These are phyloP conservation scores for Anguilla rostrata DNA, from an alignment of 2,113 vertebrate genomes.

Conservation along the genomic window DNA sequence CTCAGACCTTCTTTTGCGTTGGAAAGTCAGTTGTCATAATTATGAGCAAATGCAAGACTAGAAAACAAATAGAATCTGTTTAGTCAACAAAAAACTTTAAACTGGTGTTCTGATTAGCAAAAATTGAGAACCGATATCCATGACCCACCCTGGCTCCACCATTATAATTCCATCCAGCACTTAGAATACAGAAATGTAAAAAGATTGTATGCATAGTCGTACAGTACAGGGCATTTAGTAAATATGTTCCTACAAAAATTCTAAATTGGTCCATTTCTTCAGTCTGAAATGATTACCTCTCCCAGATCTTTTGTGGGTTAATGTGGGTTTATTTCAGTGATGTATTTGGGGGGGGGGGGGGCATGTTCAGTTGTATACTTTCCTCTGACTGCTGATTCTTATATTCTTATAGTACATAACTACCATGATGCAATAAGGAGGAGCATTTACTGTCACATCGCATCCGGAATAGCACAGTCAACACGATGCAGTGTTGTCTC, in stretches of 20 bases:
- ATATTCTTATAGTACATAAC: neutral
- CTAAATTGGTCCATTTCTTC: neutral
- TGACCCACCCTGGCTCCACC: neutral
- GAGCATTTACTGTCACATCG: neutral
- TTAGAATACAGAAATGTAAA: no score
- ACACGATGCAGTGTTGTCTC: neutral
- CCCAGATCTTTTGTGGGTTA: neutral
- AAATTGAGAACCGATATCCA: neutral
- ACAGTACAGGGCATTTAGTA: no score
- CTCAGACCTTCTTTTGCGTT: no score
- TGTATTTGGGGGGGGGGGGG: no score
- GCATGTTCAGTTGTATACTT: neutral
- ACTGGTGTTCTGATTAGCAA: neutral
- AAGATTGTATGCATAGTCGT: no score
- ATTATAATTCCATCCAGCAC: neutral
- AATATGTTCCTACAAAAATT: neutral
- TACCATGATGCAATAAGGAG: neutral
- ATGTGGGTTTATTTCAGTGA: neutral
- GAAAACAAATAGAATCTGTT: no score
- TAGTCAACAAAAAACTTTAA: neutral
- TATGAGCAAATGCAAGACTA: no score
- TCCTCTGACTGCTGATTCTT: neutral
- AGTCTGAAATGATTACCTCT: neutral
- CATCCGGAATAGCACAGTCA: neutral
- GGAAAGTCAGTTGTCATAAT: no score